phyloP scores from a whole-genome alignment of 2,113 vertebrate genomes.

The Dromiciops gliroides region DNA sequence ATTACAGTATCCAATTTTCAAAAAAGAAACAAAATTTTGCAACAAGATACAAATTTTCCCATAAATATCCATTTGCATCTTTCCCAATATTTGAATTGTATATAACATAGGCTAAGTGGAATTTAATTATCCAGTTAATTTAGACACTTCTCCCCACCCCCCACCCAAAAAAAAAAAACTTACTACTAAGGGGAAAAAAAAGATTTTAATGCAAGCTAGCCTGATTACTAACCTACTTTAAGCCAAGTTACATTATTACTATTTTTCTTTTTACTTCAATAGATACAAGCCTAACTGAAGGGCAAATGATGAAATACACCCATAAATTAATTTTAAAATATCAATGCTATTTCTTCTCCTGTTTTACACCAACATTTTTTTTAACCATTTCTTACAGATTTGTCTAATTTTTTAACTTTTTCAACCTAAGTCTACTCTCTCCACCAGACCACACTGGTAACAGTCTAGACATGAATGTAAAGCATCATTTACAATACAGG shows the following conservation, averaged over 20 bases:
- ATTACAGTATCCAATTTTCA: not conserved
- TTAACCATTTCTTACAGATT: not conserved
- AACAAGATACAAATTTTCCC: constrained; percentile 30
- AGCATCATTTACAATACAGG: not conserved
- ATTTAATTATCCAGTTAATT: constrained; percentile 27
- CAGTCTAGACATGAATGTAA: not conserved
- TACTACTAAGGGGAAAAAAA: constrained; percentile 43
- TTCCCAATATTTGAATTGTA: constrained; percentile 24
- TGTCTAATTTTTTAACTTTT: constrained; percentile 16
- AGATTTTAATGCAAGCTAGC: constrained; percentile 32
- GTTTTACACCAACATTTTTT: constrained; percentile 39
- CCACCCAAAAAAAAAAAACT: not conserved
- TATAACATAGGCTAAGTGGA: not conserved
- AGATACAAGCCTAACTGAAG: constrained; percentile 15
- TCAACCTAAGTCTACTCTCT: not conserved
- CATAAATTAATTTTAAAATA: constrained; percentile 17
- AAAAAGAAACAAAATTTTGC: constrained; percentile 33
- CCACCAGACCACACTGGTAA: not conserved
- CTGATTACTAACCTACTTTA: not conserved
- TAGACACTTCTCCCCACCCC: not conserved
- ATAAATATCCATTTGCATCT: constrained; percentile 39
- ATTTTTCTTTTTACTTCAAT: constrained; percentile 30
- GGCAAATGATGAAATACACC: constrained; percentile 50
- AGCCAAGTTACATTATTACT: not conserved
- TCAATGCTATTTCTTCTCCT: constrained; percentile 1